Percentiles rank a stretch among this genome's conserved stretches.
Evolutionary conservation across 2,113 vertebrate species (phyloP).

Genomic region (Oriolus oriolus): DNA sequence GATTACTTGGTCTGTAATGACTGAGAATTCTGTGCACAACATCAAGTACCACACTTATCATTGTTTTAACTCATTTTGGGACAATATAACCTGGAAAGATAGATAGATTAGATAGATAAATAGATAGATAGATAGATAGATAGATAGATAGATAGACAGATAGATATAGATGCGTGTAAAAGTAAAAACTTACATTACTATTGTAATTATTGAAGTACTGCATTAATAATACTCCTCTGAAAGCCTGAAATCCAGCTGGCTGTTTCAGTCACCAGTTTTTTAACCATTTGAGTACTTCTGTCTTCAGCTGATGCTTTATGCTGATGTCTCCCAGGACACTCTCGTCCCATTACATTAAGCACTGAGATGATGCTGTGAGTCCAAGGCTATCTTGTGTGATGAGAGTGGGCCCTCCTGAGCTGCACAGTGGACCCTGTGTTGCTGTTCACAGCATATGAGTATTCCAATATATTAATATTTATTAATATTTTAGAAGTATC

Average conservation of each 20-base stretch:
- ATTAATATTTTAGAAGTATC: not conserved
- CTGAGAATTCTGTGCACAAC: not conserved
- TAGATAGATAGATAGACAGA: not conserved
- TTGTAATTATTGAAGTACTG: not conserved
- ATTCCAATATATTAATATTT: not conserved
- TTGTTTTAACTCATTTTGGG: not conserved
- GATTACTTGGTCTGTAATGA: not conserved
- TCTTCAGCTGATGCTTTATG: not conserved
- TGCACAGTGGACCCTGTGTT: accelerated
- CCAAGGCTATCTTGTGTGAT: not conserved
- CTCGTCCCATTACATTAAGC: not conserved
- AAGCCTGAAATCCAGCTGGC: not conserved
- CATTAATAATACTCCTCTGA: not conserved
- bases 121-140: not conserved
- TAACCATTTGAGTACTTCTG: not conserved
- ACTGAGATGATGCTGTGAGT: not conserved
- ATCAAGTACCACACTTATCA: not conserved
- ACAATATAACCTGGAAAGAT: not conserved
- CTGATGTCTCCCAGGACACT: not conserved
- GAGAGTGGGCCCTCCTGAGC: not conserved
- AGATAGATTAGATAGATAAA: not conserved
- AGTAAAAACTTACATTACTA: not conserved
- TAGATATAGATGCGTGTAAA: not conserved
- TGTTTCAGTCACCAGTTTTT: not conserved
- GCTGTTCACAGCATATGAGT: not conserved